Conservation (phyloP, 92 coral and sea anemone genomes). For the Diadumene lineata region DNA sequence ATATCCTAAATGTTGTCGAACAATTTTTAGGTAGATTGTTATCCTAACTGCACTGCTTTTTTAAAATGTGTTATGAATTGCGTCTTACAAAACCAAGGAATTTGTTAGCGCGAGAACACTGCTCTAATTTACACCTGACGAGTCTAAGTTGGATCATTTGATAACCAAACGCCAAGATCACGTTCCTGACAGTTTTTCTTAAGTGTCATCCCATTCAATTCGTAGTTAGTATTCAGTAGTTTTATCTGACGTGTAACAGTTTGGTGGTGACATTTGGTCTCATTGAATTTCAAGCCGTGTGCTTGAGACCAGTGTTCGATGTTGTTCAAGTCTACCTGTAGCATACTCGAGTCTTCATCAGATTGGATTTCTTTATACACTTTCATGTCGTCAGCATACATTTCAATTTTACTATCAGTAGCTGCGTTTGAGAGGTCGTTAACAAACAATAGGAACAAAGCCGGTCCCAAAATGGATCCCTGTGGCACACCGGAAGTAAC, state of each 20-base stretch:
- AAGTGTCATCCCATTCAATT: background rate
- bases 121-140: background rate
- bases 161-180: background rate
- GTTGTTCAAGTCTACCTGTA: background rate
- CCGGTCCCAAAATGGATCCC: constrained; percentile 28
- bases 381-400: constrained; percentile 32
- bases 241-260: background rate
- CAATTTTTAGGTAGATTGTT: background rate
- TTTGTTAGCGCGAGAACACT: background rate
- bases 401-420: constrained; percentile 5
- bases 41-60: background rate
- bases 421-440: constrained; percentile 31
- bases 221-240: background rate
- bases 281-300: background rate
- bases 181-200: background rate
- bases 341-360: background rate
- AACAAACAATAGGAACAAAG: constrained; percentile 25
- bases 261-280: background rate
- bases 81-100: background rate
- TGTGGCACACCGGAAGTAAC: constrained; percentile 34
- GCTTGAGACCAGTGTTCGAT: background rate
- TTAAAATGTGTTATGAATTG: background rate
- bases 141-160: background rate
- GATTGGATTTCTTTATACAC: constrained; percentile 13
- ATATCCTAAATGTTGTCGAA: constrained; percentile 40